These are phyloP conservation scores for Calyptommatus sinebrachiatus DNA, from an alignment of 2,113 vertebrate species.

Conservation along the genomic window DNA sequence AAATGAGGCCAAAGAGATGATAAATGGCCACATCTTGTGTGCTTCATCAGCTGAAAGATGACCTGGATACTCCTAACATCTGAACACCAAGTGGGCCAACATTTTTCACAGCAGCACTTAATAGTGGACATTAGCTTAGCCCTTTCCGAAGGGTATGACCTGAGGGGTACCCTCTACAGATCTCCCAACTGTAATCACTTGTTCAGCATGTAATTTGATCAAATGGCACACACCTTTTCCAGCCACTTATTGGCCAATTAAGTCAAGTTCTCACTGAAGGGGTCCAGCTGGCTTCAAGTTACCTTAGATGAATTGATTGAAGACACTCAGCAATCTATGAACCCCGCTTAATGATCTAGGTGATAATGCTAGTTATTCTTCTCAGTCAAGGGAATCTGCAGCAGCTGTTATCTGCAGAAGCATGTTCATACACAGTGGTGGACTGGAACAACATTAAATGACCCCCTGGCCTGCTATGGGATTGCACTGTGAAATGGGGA, in stretches of 20 bases:
- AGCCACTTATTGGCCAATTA: constrained; percentile 99
- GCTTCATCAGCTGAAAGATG: constrained; percentile 88
- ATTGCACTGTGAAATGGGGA: constrained; percentile 79
- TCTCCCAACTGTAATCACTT: constrained; percentile 90
- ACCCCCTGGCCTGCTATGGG: constrained; percentile 75
- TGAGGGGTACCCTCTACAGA: constrained; percentile 65
- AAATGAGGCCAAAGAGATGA: constrained; percentile 96
- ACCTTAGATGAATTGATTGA: constrained; percentile 98
- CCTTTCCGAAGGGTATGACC: constrained; percentile 81
- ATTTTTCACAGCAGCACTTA: constrained; percentile 94
- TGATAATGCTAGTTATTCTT: constrained; percentile 99
- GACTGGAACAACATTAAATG: constrained; percentile 86
- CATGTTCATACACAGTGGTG: constrained; percentile 89
- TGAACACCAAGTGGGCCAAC: constrained; percentile 85
- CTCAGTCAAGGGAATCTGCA: constrained; percentile 97
- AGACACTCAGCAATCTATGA: constrained; percentile 93
- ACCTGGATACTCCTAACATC: constrained; percentile 87
- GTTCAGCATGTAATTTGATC: constrained; percentile 92
- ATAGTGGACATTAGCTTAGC: constrained; percentile 87
- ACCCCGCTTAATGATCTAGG: constrained; percentile 98
- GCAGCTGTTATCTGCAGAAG: constrained; percentile 95
- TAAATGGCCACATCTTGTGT: constrained; percentile 82
- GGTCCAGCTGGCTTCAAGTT: constrained; percentile 97
- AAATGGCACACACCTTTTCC: constrained; percentile 93
- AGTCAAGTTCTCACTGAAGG: constrained; percentile 98